Percentiles rank a stretch among this genome's conserved stretches.
These are phyloP conservation scores for Peribatodes rhomboidaria DNA, from an alignment of 2,888 invertebrate species.

Conservation along the genomic window DNA sequence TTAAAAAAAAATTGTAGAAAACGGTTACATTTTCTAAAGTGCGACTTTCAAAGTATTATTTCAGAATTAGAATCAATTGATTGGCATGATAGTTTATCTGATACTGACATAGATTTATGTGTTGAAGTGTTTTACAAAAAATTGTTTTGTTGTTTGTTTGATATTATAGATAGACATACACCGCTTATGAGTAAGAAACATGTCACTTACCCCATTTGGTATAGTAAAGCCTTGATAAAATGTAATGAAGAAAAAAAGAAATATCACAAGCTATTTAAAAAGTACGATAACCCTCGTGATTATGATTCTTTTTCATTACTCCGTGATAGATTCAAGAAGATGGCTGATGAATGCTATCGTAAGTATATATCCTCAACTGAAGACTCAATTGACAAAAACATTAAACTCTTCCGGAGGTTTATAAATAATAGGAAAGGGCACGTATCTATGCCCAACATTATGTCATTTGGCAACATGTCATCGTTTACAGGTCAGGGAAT, in stretches of 20 bases:
- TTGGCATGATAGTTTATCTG: neutral
- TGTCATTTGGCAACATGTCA: neutral
- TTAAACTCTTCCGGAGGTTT: constrained; percentile 1
- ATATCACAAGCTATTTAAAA: too few relatives aligned
- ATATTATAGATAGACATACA: neutral
- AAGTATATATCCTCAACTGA: neutral
- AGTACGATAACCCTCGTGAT: too few relatives aligned
- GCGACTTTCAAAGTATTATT: neutral
- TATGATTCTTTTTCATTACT: too few relatives aligned
- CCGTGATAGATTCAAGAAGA: too few relatives aligned
- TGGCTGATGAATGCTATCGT: neutral
- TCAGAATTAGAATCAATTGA: neutral
- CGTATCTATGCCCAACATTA: neutral
- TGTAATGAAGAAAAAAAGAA: too few relatives aligned
- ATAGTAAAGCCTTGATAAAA: too few relatives aligned
- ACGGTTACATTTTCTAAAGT: neutral
- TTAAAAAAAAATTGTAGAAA: neutral
- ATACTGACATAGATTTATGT: too few relatives aligned
- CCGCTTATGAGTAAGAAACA: too few relatives aligned
- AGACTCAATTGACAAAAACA: constrained; percentile 1
- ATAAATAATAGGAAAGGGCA: neutral
- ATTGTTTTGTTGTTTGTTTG: too few relatives aligned
- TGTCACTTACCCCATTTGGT: too few relatives aligned
- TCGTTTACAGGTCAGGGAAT: neutral
- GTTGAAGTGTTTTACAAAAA: constrained; percentile 4